Conservation (phyloP, 1,140 invertebrate genomes). For the Coelopa frigida region DNA sequence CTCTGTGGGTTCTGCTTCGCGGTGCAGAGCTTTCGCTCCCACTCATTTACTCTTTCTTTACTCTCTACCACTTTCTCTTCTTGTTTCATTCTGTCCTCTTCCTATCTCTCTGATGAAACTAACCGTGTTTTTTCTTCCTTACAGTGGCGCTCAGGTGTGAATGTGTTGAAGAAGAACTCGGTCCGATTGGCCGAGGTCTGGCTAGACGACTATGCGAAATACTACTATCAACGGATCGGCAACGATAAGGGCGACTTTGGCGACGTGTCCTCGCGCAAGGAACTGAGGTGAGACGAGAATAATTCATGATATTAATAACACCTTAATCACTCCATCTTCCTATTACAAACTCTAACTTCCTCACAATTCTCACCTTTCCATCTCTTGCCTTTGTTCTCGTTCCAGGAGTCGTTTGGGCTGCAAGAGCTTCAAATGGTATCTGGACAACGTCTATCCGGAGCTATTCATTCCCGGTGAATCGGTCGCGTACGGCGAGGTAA, state of each 20-base stretch:
- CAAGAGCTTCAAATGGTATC: slow-evolving; percentile 96
- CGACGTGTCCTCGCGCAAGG: slow-evolving; percentile 74
- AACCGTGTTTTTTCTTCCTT: slow-evolving; percentile 11
- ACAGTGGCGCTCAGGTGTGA: slow-evolving; percentile 82
- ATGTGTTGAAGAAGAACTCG: slow-evolving; percentile 93
- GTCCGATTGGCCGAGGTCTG: slow-evolving; percentile 82
- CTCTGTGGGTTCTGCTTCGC: no score
- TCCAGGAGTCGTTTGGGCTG: slow-evolving; percentile 66
- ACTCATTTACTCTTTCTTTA: no score
- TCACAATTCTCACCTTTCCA: neutral
- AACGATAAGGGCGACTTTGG: slow-evolving; percentile 94
- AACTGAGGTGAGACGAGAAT: slow-evolving; percentile 52
- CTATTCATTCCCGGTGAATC: slow-evolving; percentile 94
- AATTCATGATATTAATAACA: no score
- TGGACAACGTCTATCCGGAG: slow-evolving; percentile 96
- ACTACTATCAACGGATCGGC: slow-evolving; percentile 96
- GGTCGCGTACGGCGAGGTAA: slow-evolving; percentile 91
- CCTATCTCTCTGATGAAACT: slow-evolving; percentile 1
- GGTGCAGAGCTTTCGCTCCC: no score
- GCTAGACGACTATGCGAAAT: slow-evolving; percentile 97
- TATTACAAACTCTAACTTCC: neutral
- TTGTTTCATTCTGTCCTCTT: slow-evolving; percentile 1
- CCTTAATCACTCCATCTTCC: no score
- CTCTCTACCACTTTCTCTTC: no score
- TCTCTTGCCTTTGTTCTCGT: neutral